A percentile compares a stretch with the other conserved stretches of the same genome.
These are phyloP conservation scores for Coenonympha glycerion DNA, from an alignment of 2,888 invertebrate species.

Conservation along the genomic window DNA sequence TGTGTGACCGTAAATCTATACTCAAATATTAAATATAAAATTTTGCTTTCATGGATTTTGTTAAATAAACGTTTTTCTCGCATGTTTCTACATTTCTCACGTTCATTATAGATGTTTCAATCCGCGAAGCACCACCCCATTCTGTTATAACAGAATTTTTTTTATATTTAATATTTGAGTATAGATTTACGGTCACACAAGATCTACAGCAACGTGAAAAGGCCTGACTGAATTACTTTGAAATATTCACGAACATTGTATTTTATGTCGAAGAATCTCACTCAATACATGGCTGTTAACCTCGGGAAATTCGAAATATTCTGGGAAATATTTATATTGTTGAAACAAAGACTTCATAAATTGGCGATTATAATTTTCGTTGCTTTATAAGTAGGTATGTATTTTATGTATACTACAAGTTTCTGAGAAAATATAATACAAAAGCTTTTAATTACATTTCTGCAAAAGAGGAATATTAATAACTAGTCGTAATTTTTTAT, in stretches of 20 bases:
- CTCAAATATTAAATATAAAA: too few species aligned
- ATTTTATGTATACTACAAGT: not conserved
- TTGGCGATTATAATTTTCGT: not conserved
- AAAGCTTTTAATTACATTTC: too few species aligned
- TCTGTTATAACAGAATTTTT: too few species aligned
- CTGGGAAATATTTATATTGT: not conserved
- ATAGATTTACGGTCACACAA: not conserved
- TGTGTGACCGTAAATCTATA: not conserved
- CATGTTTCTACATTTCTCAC: too few species aligned
- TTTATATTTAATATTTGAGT: too few species aligned
- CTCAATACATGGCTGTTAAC: not conserved
- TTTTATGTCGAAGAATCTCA: not conserved
- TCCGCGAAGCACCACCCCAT: too few species aligned
- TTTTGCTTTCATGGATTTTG: too few species aligned
- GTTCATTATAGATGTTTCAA: too few species aligned
- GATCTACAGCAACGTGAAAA: not conserved
- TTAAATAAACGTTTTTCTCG: too few species aligned
- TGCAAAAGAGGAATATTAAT: too few species aligned
- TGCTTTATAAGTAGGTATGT: not conserved
- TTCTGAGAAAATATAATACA: too few species aligned
- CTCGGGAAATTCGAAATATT: not conserved
- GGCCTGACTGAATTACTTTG: not conserved
- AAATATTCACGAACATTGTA: constrained; percentile 6
- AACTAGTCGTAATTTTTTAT: too few species aligned
- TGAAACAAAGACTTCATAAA: not conserved